Conservation (phyloP, 1,140 invertebrate genomes). For the Episyrphus balteatus region DNA sequence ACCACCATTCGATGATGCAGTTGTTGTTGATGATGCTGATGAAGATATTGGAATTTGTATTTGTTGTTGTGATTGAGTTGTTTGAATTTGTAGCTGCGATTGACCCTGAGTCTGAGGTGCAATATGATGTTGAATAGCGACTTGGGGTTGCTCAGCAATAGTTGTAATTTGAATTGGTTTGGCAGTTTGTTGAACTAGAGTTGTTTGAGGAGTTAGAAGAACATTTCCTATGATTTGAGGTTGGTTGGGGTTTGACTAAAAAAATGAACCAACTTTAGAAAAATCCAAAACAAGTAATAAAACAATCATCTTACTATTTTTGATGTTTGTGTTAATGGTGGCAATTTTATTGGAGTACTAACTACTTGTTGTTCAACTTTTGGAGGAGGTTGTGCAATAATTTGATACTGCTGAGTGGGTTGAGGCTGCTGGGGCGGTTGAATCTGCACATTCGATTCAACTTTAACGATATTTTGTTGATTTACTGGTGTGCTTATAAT, state of each 20-base stretch:
- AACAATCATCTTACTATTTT: constrained; percentile 2
- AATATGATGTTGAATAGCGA: too few species aligned
- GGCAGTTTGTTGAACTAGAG: neutral
- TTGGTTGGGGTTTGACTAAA: too few species aligned
- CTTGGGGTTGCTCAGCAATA: neutral
- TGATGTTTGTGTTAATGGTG: neutral
- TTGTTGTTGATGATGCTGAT: too few species aligned
- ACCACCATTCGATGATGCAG: too few species aligned
- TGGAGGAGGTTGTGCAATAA: neutral
- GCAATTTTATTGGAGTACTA: neutral
- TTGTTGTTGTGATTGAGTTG: too few species aligned
- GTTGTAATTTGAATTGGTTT: neutral
- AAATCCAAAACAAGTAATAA: too few species aligned
- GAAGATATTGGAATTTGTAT: too few species aligned
- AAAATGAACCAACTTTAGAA: too few species aligned
- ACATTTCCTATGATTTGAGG: neutral
- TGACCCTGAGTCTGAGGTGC: too few species aligned
- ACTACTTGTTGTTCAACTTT: neutral
- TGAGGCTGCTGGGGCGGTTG: neutral
- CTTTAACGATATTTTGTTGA: too few species aligned
- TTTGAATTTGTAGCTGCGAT: too few species aligned
- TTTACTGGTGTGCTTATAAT: too few species aligned
- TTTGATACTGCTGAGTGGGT: neutral
- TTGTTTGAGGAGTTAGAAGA: neutral
- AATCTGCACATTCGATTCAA: neutral